phyloP scores from a whole-genome alignment of 2,888 invertebrate species.

The Colletes collaris region DNA sequence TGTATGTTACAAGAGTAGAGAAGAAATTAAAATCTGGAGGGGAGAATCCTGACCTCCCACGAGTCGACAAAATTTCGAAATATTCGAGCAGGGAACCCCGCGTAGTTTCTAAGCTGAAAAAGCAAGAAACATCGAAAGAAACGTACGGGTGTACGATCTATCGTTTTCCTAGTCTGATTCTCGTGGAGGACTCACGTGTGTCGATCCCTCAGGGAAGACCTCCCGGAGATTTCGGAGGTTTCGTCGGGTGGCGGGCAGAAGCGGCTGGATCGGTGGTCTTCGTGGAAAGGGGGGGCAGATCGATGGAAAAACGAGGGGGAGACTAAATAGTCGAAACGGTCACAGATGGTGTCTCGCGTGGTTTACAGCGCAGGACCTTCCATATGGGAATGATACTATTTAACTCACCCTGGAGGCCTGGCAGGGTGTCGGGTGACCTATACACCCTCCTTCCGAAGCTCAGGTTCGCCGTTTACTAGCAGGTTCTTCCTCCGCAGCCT shows the following conservation, averaged over 20 bases:
- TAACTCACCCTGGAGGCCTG: conserved; percentile 67
- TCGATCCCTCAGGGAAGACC: conserved; percentile 51
- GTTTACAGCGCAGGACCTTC: conserved; percentile 72
- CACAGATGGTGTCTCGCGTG: conserved; percentile 75
- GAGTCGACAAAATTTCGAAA: too few species aligned
- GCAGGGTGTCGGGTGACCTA: conserved; percentile 68
- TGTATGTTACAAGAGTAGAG: too few species aligned
- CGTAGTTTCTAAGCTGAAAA: too few species aligned
- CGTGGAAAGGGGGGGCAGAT: conserved; percentile 51
- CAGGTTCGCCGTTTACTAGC: conserved; percentile 54
- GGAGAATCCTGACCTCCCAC: too few species aligned
- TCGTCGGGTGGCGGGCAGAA: conserved; percentile 18
- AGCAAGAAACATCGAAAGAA: background rate
- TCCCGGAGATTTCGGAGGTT: conserved; percentile 62
- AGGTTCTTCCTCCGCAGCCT: conserved; percentile 30
- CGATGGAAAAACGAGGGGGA: conserved; percentile 60
- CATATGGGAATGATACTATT: conserved; percentile 73
- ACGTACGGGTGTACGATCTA: background rate
- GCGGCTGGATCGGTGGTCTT: conserved; percentile 39
- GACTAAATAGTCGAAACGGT: conserved; percentile 59
- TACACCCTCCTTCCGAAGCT: conserved; percentile 31
- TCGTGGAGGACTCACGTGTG: conserved; percentile 65
- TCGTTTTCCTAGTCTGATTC: conserved; percentile 35
- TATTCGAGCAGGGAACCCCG: too few species aligned
- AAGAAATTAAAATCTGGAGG: too few species aligned